phyloP scores from a whole-genome alignment of 2,888 invertebrate genomes.

The Epirrhoe alternata region DNA sequence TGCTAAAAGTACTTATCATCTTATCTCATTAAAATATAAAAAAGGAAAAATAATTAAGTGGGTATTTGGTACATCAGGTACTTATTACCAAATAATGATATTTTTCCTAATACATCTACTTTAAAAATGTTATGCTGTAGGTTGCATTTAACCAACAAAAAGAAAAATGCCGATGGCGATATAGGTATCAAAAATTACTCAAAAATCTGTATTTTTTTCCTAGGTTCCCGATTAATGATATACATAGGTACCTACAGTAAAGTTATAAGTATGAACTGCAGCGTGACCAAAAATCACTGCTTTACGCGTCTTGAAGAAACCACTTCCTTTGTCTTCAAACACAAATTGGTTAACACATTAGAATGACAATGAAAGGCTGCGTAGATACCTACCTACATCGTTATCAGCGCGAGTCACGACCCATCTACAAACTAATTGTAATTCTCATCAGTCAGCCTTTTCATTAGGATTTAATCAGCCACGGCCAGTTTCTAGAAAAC shows the following conservation, averaged over 20 bases:
- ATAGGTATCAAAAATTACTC: no score
- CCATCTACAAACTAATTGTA: constrained; percentile 43
- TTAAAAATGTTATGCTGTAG: no score
- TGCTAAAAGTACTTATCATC: no score
- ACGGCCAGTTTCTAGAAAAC: constrained; percentile 6
- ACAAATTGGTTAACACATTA: constrained; percentile 71
- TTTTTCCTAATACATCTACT: no score
- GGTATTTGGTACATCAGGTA: neutral
- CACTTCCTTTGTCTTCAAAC: constrained; percentile 75
- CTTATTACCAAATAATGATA: neutral
- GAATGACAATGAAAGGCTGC: constrained; percentile 73
- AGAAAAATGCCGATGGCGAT: no score
- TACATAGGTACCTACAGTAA: no score
- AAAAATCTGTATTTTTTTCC: no score
- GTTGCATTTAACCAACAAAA: no score
- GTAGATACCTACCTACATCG: constrained; percentile 41
- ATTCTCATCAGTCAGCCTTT: constrained; percentile 37
- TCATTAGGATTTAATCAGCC: constrained; percentile 14
- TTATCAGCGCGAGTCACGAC: constrained; percentile 39
- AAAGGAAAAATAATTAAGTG: constrained; percentile 12
- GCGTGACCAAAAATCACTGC: constrained; percentile 46
- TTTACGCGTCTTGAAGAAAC: constrained; percentile 54
- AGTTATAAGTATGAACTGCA: constrained; percentile 36
- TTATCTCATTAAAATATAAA: constrained; percentile 19
- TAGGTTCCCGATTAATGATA: no score